Conservation (phyloP, 2,113 vertebrate genomes). For the Microtus richardsoni region DNA sequence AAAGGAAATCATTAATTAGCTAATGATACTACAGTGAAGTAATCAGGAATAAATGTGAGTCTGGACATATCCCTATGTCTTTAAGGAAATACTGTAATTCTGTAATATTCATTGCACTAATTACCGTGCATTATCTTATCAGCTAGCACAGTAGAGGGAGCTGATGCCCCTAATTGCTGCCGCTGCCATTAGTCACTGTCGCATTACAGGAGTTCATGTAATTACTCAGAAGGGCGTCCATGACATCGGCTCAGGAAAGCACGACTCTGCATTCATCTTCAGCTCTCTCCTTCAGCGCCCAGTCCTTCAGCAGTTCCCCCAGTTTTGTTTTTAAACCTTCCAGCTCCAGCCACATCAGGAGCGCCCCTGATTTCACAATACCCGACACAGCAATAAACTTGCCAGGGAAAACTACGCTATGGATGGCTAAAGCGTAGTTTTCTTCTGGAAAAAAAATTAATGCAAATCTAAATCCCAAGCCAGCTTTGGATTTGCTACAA, state of each 20-base stretch:
- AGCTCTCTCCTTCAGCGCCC: background rate
- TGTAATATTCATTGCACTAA: conserved; percentile 70
- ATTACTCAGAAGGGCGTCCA: conserved; percentile 15
- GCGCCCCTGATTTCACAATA: background rate
- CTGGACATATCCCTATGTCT: conserved; percentile 69
- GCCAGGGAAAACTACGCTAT: background rate
- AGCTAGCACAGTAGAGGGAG: conserved; percentile 15
- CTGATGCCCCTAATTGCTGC: conserved; percentile 33
- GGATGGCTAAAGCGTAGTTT: background rate
- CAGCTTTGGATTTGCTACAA: background rate
- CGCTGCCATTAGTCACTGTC: conserved; percentile 46
- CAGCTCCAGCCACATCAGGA: background rate
- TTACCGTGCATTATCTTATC: conserved; percentile 76
- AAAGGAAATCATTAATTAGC: conserved; percentile 66
- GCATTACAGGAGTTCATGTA: background rate
- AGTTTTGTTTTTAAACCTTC: background rate
- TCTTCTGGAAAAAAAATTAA: background rate
- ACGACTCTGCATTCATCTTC: background rate
- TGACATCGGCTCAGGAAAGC: background rate
- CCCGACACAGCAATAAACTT: background rate
- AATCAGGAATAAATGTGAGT: conserved; percentile 45
- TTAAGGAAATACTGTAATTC: conserved; percentile 70
- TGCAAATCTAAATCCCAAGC: background rate
- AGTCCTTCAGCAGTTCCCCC: background rate
- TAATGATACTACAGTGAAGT: conserved; percentile 28